Percentiles rank a stretch among this genome's conserved stretches.
Conservation (phyloP, 2,888 invertebrate genomes). For the Lymantria monacha region DNA sequence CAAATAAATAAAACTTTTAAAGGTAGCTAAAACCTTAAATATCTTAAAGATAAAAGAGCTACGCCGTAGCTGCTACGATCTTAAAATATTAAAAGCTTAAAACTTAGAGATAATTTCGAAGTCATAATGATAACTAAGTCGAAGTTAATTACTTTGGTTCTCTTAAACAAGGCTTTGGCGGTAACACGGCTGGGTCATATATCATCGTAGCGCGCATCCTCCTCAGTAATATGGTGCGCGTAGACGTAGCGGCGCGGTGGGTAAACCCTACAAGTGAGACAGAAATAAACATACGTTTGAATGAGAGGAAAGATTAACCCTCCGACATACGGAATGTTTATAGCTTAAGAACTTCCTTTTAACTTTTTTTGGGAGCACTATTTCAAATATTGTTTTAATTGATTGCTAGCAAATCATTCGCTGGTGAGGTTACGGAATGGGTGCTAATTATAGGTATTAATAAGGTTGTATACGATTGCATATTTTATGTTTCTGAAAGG, state of each 20-base stretch:
- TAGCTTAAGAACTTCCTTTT: constrained; percentile 71
- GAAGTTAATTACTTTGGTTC: constrained; percentile 77
- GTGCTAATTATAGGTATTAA: constrained; percentile 67
- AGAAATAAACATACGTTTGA: constrained; percentile 40
- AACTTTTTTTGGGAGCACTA: constrained; percentile 75
- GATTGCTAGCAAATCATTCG: constrained; percentile 77
- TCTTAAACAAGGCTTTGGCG: constrained; percentile 79
- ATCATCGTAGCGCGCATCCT: constrained; percentile 65
- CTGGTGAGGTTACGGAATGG: constrained; percentile 53
- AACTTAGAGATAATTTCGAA: constrained; percentile 39
- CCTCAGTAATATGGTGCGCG: constrained; percentile 57
- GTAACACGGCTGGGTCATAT: constrained; percentile 68
- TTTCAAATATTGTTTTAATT: constrained; percentile 82
- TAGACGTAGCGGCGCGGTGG: constrained; percentile 74
- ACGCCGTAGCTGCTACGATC: constrained; percentile 51
- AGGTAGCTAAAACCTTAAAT: constrained; percentile 14
- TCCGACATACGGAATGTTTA: constrained; percentile 69
- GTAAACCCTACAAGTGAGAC: constrained; percentile 16
- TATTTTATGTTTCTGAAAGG: no score
- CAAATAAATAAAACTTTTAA: no score
- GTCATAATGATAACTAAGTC: constrained; percentile 68
- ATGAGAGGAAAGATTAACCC: constrained; percentile 32
- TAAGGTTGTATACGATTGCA: constrained; percentile 25
- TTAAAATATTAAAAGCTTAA: background rate
- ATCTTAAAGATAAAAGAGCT: constrained; percentile 6